phyloP scores from a whole-genome alignment of 2,113 vertebrate genomes.

The Ramphastos sulfuratus region DNA sequence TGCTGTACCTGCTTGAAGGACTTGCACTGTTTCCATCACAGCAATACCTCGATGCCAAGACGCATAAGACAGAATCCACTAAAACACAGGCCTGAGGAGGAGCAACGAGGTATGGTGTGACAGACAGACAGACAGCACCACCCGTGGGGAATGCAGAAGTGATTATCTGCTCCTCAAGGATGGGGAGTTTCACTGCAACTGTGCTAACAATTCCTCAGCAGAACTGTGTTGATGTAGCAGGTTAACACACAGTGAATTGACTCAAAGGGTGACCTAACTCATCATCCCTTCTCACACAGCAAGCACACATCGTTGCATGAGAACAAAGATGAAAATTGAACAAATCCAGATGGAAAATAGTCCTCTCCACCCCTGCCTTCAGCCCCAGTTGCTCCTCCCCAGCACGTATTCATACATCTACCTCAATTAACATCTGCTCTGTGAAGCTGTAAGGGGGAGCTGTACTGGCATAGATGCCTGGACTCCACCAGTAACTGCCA shows the following conservation, averaged over 20 bases:
- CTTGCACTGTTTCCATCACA: neutral
- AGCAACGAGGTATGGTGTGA: fast-evolving
- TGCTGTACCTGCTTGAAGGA: neutral
- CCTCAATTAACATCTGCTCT: neutral
- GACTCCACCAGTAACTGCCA: neutral
- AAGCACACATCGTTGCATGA: neutral
- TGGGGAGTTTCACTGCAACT: neutral
- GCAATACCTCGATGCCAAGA: neutral
- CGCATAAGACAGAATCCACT: neutral
- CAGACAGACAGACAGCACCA: neutral
- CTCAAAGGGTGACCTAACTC: neutral
- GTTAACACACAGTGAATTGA: neutral
- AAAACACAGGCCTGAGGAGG: neutral
- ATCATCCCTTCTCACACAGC: neutral
- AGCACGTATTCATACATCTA: neutral
- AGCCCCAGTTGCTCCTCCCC: neutral
- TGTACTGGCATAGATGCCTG: neutral
- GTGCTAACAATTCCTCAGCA: neutral
- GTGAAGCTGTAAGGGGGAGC: neutral
- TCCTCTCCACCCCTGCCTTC: neutral
- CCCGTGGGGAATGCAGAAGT: neutral
- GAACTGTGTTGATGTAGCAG: neutral
- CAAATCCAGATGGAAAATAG: neutral
- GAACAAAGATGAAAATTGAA: neutral
- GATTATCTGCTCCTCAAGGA: neutral